These are phyloP conservation scores for Canis aureus DNA, from an alignment of 2,113 vertebrate species.

Conservation along the genomic window DNA sequence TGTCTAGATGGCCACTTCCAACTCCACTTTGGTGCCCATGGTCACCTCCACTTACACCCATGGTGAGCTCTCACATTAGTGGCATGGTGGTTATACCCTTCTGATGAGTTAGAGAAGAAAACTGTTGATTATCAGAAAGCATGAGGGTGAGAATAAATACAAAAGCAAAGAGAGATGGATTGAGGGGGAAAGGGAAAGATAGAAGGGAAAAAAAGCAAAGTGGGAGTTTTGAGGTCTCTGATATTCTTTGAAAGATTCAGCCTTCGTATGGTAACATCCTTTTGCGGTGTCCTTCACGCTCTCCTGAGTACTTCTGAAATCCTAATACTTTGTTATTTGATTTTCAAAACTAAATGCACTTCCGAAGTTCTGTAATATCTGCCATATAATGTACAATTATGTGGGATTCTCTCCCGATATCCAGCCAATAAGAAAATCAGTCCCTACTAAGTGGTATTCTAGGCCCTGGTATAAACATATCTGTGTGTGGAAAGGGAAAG, in stretches of 20 bases:
- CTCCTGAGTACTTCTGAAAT: not conserved
- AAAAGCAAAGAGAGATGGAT: not conserved
- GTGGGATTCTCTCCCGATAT: not conserved
- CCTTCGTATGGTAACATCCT: not conserved
- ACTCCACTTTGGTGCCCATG: rapidly evolving
- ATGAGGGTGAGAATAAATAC: not conserved
- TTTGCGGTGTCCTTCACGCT: not conserved
- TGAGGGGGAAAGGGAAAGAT: not conserved
- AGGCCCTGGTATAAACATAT: not conserved
- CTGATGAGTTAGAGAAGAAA: not conserved
- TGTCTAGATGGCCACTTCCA: not conserved
- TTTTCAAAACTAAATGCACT: constrained; percentile 16
- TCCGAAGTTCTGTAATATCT: not conserved
- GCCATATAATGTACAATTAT: not conserved
- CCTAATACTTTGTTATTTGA: not conserved
- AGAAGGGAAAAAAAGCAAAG: not conserved
- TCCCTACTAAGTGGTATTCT: not conserved
- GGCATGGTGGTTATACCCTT: not conserved
- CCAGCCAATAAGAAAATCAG: not conserved
- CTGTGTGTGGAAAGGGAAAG: not conserved
- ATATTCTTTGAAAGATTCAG: not conserved
- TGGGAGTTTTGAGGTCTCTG: not conserved
- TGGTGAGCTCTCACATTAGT: not conserved
- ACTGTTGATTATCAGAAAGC: not conserved
- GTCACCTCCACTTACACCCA: not conserved